Evolutionary conservation across 2,888 invertebrate genomes (phyloP).

Genomic region (Eurois occulta): DNA sequence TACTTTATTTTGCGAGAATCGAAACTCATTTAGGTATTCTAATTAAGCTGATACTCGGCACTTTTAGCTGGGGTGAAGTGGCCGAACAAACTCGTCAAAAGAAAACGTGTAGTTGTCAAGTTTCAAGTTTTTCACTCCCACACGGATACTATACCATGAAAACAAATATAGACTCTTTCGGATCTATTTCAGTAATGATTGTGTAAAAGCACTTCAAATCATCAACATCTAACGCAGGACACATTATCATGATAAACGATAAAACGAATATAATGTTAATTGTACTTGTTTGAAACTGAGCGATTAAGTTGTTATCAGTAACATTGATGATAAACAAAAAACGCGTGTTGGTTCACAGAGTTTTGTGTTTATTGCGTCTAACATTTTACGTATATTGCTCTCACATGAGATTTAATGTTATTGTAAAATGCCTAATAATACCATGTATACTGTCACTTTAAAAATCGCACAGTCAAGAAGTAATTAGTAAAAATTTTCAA

Average conservation of each 20-base stretch:
- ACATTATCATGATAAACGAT: conserved; percentile 23
- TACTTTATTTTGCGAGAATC: background rate
- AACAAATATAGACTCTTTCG: background rate
- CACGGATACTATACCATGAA: background rate
- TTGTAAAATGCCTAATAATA: background rate
- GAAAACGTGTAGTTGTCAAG: background rate
- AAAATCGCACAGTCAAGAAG: background rate
- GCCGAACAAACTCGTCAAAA: no score
- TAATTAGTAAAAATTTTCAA: background rate
- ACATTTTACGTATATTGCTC: background rate
- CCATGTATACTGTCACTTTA: no score
- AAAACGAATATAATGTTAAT: conserved; percentile 27
- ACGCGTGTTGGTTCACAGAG: conserved; percentile 23
- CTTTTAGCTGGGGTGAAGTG: no score
- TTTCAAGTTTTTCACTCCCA: background rate
- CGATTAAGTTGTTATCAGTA: conserved; percentile 19
- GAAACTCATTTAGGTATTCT: background rate
- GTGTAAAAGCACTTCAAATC: background rate
- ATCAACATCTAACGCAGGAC: conserved; percentile 4
- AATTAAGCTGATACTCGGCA: no score
- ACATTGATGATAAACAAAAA: conserved; percentile 33
- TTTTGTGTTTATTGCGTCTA: conserved; percentile 12
- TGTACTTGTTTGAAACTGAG: conserved; percentile 22
- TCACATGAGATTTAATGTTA: background rate
- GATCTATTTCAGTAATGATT: background rate